A percentile compares a stretch with the other conserved stretches of the same genome.
Conservation (phyloP, 2,888 invertebrate genomes). For the Apotomis betuletana region DNA sequence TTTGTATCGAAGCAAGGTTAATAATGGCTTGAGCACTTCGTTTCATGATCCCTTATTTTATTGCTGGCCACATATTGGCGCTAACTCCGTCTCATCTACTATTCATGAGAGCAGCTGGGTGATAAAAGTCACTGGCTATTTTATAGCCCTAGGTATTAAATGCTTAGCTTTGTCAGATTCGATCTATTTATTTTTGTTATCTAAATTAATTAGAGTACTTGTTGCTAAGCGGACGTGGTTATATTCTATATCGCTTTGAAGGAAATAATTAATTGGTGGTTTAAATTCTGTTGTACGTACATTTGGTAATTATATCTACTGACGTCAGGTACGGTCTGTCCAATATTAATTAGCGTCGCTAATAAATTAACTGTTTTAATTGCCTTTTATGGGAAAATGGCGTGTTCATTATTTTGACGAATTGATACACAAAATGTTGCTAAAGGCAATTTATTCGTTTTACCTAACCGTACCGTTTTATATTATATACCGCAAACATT, state of each 20-base stretch:
- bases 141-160: constrained; percentile 28
- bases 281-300: not conserved
- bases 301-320: not conserved
- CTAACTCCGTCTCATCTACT: constrained; percentile 30
- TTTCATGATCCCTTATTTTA: not conserved
- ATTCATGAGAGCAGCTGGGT: constrained; percentile 40
- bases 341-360: constrained; percentile 3
- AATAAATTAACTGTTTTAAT: not conserved
- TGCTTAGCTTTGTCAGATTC: constrained; percentile 26
- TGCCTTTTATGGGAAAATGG: not conserved
- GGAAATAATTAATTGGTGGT: constrained; percentile 2
- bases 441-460: too few species aligned
- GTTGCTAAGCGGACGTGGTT: constrained; percentile 12
- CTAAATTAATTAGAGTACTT: not conserved
- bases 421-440: not conserved
- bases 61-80: constrained; percentile 13
- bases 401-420: not conserved
- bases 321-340: not conserved
- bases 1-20: constrained; percentile 7
- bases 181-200: constrained; percentile 17
- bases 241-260: not conserved
- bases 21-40: not conserved
- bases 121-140: constrained; percentile 30
- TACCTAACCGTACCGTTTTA: too few species aligned
- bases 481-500: too few species aligned